Conservation (phyloP, 2,888 invertebrate species). For the Aspidiotus destructor region DNA sequence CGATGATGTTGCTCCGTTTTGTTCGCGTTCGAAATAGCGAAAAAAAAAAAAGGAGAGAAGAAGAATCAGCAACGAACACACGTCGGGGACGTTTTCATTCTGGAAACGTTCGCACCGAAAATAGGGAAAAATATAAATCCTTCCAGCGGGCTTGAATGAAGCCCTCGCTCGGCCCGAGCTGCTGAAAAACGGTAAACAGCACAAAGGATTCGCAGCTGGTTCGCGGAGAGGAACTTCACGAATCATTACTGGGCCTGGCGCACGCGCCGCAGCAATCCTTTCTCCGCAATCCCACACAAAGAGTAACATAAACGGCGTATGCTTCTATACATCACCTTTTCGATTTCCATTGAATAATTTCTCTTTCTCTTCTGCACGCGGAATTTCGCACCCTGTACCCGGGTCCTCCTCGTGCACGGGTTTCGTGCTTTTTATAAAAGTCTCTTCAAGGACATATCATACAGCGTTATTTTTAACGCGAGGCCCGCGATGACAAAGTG, state of each 20-base stretch:
- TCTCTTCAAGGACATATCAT: constrained; percentile 23
- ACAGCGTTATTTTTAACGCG: no score
- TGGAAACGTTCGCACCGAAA: background rate
- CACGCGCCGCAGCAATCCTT: constrained; percentile 10
- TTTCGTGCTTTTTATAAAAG: constrained; percentile 17
- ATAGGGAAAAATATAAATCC: background rate
- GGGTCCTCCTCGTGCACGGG: constrained; percentile 2
- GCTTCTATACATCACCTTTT: background rate
- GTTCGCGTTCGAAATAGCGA: background rate
- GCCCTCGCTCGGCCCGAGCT: background rate
- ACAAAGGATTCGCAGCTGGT: constrained; percentile 5
- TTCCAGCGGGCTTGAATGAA: constrained; percentile 2
- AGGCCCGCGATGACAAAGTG: no score
- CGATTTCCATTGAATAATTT: constrained; percentile 4
- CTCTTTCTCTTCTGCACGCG: constrained; percentile 18
- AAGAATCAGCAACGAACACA: background rate
- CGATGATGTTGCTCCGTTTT: background rate
- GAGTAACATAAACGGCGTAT: background rate
- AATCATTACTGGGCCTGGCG: background rate
- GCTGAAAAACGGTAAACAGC: background rate
- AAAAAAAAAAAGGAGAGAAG: no score
- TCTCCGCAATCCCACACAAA: background rate
- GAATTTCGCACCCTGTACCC: constrained; percentile 23
- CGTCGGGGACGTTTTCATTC: constrained; percentile 4
- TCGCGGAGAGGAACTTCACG: constrained; percentile 1